A percentile compares a stretch with the other conserved stretches of the same genome.
phyloP scores from a whole-genome alignment of 2,113 vertebrate species.

The Sebastes fasciatus region DNA sequence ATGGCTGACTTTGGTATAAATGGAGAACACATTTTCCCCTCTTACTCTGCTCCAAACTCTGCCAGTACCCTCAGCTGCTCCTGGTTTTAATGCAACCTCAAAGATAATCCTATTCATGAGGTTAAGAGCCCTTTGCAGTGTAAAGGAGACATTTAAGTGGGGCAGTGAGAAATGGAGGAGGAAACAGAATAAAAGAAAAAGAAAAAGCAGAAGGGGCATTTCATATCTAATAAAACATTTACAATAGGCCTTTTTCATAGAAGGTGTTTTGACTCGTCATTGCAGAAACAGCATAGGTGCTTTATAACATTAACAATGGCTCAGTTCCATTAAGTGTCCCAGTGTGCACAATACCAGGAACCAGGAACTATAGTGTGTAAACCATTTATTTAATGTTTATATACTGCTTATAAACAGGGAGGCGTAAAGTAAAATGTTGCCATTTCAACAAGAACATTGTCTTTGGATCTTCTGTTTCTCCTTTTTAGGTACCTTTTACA shows the following conservation, averaged over 20 bases:
- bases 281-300: background rate
- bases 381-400: background rate
- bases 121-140: background rate
- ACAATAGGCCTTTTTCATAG: background rate
- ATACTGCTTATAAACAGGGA: background rate
- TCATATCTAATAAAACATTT: conserved; percentile 12
- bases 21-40: conserved; percentile 51
- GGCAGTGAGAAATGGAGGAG: background rate
- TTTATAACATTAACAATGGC: background rate
- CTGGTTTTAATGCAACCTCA: conserved; percentile 38
- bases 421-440: background rate
- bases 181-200: background rate
- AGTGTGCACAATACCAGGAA: background rate
- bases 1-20: conserved; percentile 37
- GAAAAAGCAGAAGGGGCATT: background rate
- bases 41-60: conserved; percentile 24
- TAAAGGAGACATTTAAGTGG: background rate
- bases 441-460: background rate
- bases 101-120: conserved; percentile 36
- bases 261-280: background rate
- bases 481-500: background rate
- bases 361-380: background rate
- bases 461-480: background rate
- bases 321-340: background rate
- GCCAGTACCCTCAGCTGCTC: conserved; percentile 30